Conservation (phyloP, 1,140 invertebrate genomes). For the Procambarus clarkii region DNA sequence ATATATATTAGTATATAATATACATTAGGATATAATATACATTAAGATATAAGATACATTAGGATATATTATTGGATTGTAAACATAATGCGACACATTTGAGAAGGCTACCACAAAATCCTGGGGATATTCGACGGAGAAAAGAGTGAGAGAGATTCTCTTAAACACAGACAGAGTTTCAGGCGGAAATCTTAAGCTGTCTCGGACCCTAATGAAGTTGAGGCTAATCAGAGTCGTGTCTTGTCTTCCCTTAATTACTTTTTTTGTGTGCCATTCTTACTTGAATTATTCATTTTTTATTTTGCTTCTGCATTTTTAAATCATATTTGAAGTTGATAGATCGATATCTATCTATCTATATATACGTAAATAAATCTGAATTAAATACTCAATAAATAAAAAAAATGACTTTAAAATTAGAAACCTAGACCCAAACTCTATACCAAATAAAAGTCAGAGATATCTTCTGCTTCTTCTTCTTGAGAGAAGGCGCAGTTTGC, state of each 20-base stretch:
- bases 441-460: too few relatives aligned
- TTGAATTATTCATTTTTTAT: too few relatives aligned
- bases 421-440: too few relatives aligned
- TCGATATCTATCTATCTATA: background rate
- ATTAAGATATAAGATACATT: too few relatives aligned
- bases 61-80: too few relatives aligned
- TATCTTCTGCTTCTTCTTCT: too few relatives aligned
- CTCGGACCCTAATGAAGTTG: background rate
- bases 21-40: too few relatives aligned
- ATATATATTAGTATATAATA: too few relatives aligned
- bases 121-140: background rate
- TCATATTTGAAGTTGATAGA: too few relatives aligned
- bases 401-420: too few relatives aligned
- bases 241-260: background rate
- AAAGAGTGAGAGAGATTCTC: background rate
- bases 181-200: background rate
- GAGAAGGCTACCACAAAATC: background rate
- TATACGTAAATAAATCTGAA: background rate
- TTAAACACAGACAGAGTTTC: conserved; percentile 1
- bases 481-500: too few relatives aligned
- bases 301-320: too few relatives aligned
- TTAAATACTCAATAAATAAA: background rate
- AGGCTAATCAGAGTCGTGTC: background rate
- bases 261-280: background rate
- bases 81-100: background rate